phyloP scores from a whole-genome alignment of 1,140 invertebrate genomes.

The Formica selysi region DNA sequence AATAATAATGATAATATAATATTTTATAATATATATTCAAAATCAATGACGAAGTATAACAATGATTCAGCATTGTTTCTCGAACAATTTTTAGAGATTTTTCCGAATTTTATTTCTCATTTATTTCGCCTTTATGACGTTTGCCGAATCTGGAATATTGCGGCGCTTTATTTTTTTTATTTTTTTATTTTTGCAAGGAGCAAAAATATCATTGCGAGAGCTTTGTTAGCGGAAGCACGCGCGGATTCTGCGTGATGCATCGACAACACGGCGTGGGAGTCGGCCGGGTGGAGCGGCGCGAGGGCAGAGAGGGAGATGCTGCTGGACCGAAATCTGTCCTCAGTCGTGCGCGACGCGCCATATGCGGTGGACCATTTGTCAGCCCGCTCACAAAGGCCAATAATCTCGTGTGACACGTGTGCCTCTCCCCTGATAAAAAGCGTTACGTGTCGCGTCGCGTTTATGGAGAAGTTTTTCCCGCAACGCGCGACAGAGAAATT shows the following conservation, averaged over 20 bases:
- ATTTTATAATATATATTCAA: neutral
- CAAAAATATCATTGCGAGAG: slow-evolving; percentile 29
- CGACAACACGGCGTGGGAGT: slow-evolving; percentile 35
- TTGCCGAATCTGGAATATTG: neutral
- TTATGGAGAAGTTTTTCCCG: slow-evolving; percentile 43
- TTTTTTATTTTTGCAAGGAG: neutral
- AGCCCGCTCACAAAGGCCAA: slow-evolving; percentile 75
- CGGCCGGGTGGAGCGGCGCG: slow-evolving; percentile 8
- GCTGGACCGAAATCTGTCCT: slow-evolving; percentile 79
- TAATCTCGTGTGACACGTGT: slow-evolving; percentile 82
- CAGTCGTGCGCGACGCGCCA: slow-evolving; percentile 84
- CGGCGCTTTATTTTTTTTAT: neutral
- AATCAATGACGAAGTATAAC: neutral
- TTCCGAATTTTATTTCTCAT: neutral
- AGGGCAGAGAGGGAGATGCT: slow-evolving; percentile 67
- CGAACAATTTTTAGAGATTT: neutral
- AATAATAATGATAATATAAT: neutral
- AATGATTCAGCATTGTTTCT: neutral
- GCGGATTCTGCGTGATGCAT: slow-evolving; percentile 71
- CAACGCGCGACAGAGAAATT: slow-evolving; percentile 13
- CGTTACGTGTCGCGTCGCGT: slow-evolving; percentile 72
- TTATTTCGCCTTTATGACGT: neutral
- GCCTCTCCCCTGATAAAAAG: slow-evolving; percentile 77
- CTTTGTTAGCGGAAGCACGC: slow-evolving; percentile 30
- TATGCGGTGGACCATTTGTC: slow-evolving; percentile 82